Evolutionary conservation across 2,888 invertebrate genomes (phyloP).

Genomic region (Kuschelorhynchus macadamiae): DNA sequence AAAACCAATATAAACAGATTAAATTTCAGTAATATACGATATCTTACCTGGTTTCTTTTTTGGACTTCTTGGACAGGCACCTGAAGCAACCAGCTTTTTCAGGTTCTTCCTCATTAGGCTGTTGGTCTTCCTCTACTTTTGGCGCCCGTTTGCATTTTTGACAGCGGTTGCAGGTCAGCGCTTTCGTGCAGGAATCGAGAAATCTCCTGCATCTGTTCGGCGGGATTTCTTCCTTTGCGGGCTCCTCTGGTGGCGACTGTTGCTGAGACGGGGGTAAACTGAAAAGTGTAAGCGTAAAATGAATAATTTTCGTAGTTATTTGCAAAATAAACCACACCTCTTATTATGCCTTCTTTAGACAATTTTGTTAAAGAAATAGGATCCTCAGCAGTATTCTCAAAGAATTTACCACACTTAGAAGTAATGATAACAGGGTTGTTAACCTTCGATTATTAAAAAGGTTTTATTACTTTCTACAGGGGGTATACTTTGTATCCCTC

Average conservation of each 20-base stretch:
- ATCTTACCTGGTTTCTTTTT: constrained; percentile 20
- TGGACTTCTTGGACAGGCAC: constrained; percentile 61
- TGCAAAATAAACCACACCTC: too few relatives aligned
- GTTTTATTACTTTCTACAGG: too few relatives aligned
- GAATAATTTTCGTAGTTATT: too few relatives aligned
- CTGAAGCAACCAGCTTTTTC: constrained; percentile 69
- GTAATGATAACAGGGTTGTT: too few relatives aligned
- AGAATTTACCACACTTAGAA: too few relatives aligned
- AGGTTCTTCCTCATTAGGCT: constrained; percentile 3
- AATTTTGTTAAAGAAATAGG: too few relatives aligned
- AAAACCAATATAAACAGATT: too few relatives aligned
- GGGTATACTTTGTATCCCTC: too few relatives aligned
- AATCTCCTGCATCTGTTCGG: constrained; percentile 58
- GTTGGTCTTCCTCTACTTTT: constrained; percentile 13
- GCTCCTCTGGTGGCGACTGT: constrained; percentile 52
- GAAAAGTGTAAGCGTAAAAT: constrained; percentile 31
- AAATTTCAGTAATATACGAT: too few relatives aligned
- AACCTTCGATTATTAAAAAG: too few relatives aligned
- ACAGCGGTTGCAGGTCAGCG: constrained; percentile 54
- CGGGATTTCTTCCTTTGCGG: constrained; percentile 52
- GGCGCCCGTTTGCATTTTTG: constrained; percentile 41
- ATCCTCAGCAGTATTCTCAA: too few relatives aligned
- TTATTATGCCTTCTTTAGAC: too few relatives aligned
- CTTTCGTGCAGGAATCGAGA: constrained; percentile 58
- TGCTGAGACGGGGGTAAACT: constrained; percentile 58